Percentiles rank a stretch among this genome's conserved stretches.
Conservation (phyloP, 2,888 invertebrate genomes). For the Erebia epiphron region DNA sequence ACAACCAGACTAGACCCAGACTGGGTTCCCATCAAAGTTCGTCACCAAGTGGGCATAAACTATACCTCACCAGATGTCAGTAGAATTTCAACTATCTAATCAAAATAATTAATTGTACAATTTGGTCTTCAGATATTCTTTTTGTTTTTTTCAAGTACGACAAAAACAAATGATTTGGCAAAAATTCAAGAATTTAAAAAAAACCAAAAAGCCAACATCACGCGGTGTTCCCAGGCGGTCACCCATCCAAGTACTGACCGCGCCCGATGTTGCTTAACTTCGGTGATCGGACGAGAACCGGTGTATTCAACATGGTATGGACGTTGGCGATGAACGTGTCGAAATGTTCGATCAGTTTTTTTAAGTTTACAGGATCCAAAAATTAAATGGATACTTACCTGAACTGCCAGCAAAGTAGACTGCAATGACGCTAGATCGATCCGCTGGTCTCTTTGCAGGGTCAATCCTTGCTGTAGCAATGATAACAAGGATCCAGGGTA, state of each 20-base stretch:
- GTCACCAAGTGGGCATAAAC: background rate
- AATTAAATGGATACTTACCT: slow-evolving; percentile 51
- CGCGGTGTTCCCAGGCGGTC: slow-evolving; percentile 65
- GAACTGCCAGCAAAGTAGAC: slow-evolving; percentile 57
- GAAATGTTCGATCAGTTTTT: too few relatives aligned
- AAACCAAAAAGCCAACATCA: slow-evolving; percentile 55
- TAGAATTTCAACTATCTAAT: too few relatives aligned
- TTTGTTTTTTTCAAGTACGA: too few relatives aligned
- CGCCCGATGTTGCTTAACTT: slow-evolving; percentile 60
- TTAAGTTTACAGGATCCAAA: too few relatives aligned
- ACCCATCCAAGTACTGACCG: slow-evolving; percentile 66
- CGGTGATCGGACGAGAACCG: slow-evolving; percentile 61
- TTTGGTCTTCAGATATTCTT: too few relatives aligned
- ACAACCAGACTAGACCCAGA: background rate
- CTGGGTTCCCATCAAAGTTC: too few relatives aligned
- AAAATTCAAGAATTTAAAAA: background rate
- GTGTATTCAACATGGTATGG: slow-evolving; percentile 57
- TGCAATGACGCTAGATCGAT: slow-evolving; percentile 57
- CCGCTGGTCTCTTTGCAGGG: slow-evolving; percentile 55
- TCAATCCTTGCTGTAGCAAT: slow-evolving; percentile 60
- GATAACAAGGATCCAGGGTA: slow-evolving; percentile 70
- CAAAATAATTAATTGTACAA: too few relatives aligned
- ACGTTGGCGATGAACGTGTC: slow-evolving; percentile 45
- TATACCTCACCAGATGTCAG: background rate
- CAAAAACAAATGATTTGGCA: too few relatives aligned